phyloP scores from a whole-genome alignment of 2,888 invertebrate genomes.

The Epirrhoe alternata region DNA sequence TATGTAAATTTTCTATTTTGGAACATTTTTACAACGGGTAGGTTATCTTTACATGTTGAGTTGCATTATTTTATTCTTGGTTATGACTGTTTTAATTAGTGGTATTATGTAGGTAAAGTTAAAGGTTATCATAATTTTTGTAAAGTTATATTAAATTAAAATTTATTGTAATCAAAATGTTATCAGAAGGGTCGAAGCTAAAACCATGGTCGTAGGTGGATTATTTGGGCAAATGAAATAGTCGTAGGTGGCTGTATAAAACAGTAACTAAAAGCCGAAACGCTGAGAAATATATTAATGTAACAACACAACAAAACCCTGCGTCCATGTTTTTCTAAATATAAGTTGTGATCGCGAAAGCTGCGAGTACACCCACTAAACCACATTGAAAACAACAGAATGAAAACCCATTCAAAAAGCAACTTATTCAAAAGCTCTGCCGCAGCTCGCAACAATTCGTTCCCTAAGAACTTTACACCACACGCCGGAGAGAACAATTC shows the following conservation, averaged over 20 bases:
- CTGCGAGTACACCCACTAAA: not conserved
- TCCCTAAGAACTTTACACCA: slow-evolving; percentile 63
- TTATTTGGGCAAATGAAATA: too few relatives aligned
- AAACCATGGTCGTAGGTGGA: too few relatives aligned
- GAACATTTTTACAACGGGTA: slow-evolving; percentile 28
- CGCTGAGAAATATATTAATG: too few relatives aligned
- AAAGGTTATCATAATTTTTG: too few relatives aligned
- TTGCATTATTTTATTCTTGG: not conserved
- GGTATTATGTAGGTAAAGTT: not conserved
- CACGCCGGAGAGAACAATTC: slow-evolving; percentile 76
- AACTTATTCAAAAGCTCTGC: slow-evolving; percentile 17
- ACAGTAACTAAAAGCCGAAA: too few relatives aligned
- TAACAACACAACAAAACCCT: too few relatives aligned
- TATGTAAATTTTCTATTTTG: slow-evolving; percentile 66
- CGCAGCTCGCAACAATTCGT: slow-evolving; percentile 55
- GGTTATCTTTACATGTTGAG: not conserved
- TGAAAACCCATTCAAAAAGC: slow-evolving; percentile 10
- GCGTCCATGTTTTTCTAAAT: too few relatives aligned
- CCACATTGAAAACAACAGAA: not conserved
- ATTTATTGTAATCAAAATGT: too few relatives aligned
- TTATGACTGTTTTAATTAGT: not conserved
- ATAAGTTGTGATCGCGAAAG: too few relatives aligned
- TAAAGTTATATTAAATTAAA: too few relatives aligned
- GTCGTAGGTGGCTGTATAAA: too few relatives aligned
- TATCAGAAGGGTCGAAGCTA: too few relatives aligned